Conservation (phyloP, 2,888 invertebrate genomes). For the Callinectes sapidus region DNA sequence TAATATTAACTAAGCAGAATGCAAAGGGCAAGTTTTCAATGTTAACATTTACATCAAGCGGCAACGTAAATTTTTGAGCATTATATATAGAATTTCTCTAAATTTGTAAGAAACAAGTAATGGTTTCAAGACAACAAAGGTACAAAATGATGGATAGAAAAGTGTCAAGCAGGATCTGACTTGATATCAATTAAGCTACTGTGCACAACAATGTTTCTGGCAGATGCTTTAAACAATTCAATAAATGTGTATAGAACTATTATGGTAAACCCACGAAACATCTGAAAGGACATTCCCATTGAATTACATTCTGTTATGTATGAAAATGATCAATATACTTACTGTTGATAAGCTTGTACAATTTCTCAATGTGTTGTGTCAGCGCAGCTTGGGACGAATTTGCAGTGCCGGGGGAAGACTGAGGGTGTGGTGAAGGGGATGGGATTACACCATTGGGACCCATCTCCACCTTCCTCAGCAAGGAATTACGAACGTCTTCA, state of each 20-base stretch:
- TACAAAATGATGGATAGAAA: too few species aligned
- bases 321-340: conserved; percentile 75
- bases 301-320: not conserved
- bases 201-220: not conserved
- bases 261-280: too few species aligned
- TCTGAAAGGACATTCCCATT: not conserved
- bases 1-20: not conserved
- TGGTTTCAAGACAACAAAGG: too few species aligned
- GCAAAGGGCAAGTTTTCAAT: not conserved
- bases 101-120: not conserved
- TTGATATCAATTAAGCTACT: too few species aligned
- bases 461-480: conserved; percentile 62
- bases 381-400: conserved; percentile 42
- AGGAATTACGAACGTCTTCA: conserved; percentile 34
- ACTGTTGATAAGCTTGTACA: conserved; percentile 79
- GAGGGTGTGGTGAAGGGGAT: conserved; percentile 8
- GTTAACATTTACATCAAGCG: not conserved
- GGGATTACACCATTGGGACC: conserved; percentile 76
- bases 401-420: conserved; percentile 18
- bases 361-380: conserved; percentile 52
- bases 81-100: not conserved
- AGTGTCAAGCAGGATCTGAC: too few species aligned
- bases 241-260: not conserved
- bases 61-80: not conserved
- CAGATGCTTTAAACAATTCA: not conserved